Conservation (phyloP, 2,888 invertebrate species). For the Mellilla xanthometata region DNA sequence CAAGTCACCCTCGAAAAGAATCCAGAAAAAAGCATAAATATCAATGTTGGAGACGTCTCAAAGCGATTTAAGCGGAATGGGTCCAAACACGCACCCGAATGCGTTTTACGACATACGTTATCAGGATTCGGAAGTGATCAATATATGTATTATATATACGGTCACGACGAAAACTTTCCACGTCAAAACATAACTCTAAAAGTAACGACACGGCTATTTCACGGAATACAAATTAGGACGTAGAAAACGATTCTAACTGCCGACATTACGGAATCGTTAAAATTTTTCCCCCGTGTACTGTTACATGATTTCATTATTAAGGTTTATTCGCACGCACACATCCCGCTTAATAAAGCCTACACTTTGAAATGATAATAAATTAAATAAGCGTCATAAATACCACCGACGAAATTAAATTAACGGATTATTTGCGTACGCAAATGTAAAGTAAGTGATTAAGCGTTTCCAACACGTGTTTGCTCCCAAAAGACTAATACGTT, state of each 20-base stretch:
- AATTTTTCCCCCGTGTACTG: conserved; percentile 61
- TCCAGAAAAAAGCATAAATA: conserved; percentile 71
- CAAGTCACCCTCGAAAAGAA: conserved; percentile 63
- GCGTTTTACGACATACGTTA: conserved; percentile 63
- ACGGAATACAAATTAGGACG: conserved; percentile 44
- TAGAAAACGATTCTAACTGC: conserved; percentile 54
- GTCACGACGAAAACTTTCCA: conserved; percentile 27
- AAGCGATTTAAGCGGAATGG: conserved; percentile 53
- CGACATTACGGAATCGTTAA: conserved; percentile 61
- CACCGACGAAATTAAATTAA: conserved; percentile 73
- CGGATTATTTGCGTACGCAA: conserved; percentile 77
- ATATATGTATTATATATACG: conserved; percentile 54
- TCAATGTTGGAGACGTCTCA: conserved; percentile 65
- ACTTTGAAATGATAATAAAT: conserved; percentile 79
- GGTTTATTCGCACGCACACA: conserved; percentile 70
- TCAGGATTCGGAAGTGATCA: conserved; percentile 60
- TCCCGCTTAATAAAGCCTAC: conserved; percentile 67
- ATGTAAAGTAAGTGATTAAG: conserved; percentile 80
- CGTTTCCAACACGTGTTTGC: conserved; percentile 73
- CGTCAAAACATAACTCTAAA: conserved; percentile 29
- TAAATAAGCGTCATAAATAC: conserved; percentile 77
- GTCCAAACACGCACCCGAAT: conserved; percentile 55
- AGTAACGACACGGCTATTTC: conserved; percentile 35
- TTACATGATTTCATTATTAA: conserved; percentile 69
- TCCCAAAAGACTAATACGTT: conserved; percentile 81